A percentile compares a stretch with the other conserved stretches of the same genome.
Evolutionary conservation across 92 coral and sea anemone species (phyloP).

Genomic region (Epizoanthus ramosus): DNA sequence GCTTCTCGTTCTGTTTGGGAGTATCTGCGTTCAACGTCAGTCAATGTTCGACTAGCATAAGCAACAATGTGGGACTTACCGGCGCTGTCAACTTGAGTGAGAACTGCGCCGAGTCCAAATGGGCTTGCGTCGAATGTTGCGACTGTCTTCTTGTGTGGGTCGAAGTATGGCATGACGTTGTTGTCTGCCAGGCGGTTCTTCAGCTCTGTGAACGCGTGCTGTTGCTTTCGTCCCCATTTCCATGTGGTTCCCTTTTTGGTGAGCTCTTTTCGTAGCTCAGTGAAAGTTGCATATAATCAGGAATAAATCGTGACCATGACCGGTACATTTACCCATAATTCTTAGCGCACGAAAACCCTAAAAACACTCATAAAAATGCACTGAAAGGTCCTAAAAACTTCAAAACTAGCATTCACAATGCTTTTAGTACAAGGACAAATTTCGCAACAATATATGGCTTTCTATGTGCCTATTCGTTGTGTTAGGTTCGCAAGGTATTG

Average conservation of each 20-base stretch:
- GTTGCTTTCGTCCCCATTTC: constrained; percentile 41
- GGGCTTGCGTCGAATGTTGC: constrained; percentile 54
- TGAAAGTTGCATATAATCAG: too few relatives aligned
- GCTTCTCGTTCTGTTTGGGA: constrained; percentile 61
- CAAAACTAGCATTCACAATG: too few relatives aligned
- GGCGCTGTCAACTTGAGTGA: constrained; percentile 46
- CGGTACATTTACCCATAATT: too few relatives aligned
- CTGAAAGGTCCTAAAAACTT: too few relatives aligned
- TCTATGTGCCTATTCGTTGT: too few relatives aligned
- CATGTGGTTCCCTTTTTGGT: constrained; percentile 38
- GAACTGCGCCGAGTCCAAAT: constrained; percentile 42
- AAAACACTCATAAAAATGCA: too few relatives aligned
- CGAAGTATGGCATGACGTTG: constrained; percentile 36
- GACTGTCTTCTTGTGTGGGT: constrained; percentile 18
- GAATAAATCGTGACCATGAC: too few relatives aligned
- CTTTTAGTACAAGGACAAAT: too few relatives aligned
- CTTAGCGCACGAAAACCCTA: too few relatives aligned
- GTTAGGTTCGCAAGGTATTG: too few relatives aligned
- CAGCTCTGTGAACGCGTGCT: constrained; percentile 29
- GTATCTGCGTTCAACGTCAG: constrained; percentile 51
- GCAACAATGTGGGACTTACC: constrained; percentile 42
- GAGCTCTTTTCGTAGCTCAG: too few relatives aligned
- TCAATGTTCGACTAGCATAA: constrained; percentile 48
- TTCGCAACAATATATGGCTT: too few relatives aligned
- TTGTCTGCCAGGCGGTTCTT: constrained; percentile 35